Percentiles rank a stretch among this genome's conserved stretches.
phyloP scores from a whole-genome alignment of 2,888 invertebrate genomes.

The Beris morrisii region DNA sequence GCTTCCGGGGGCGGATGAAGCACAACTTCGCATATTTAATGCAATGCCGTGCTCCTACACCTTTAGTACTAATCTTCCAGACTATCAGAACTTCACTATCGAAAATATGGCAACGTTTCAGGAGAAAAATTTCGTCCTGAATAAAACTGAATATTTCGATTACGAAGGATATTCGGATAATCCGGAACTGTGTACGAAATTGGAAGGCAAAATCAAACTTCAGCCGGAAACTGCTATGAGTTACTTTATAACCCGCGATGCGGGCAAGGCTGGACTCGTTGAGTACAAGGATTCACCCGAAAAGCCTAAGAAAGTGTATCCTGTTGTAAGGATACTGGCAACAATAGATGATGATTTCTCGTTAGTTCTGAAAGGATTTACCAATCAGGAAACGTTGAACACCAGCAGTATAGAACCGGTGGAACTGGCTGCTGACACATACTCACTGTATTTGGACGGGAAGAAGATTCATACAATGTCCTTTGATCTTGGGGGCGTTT shows the following conservation, averaged over 20 bases:
- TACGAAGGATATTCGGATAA: constrained; percentile 51
- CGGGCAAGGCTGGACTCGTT: constrained; percentile 39
- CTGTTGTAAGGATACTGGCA: constrained; percentile 51
- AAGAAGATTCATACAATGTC: constrained; percentile 49
- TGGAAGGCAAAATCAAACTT: constrained; percentile 43
- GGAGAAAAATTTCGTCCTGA: constrained; percentile 53
- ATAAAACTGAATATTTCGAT: constrained; percentile 47
- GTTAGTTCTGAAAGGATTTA: constrained; percentile 25
- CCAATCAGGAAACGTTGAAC: background rate
- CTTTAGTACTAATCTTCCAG: constrained; percentile 46
- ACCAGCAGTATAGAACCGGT: constrained; percentile 32
- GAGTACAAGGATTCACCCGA: constrained; percentile 48
- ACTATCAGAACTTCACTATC: constrained; percentile 38
- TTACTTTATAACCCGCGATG: constrained; percentile 44
- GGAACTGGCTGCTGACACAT: constrained; percentile 49
- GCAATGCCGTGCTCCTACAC: constrained; percentile 62
- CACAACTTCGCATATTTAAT: constrained; percentile 73
- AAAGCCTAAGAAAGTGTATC: constrained; percentile 49
- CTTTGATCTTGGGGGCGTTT: constrained; percentile 67
- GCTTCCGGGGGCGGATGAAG: constrained; percentile 61
- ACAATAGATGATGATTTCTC: constrained; percentile 44
- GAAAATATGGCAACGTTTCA: constrained; percentile 57
- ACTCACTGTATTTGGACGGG: constrained; percentile 54
- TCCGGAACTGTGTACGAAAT: constrained; percentile 41
- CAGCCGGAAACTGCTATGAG: constrained; percentile 48